Evolutionary conservation across 1,140 invertebrate species (phyloP).

Genomic region (Steinernema feltiae): DNA sequence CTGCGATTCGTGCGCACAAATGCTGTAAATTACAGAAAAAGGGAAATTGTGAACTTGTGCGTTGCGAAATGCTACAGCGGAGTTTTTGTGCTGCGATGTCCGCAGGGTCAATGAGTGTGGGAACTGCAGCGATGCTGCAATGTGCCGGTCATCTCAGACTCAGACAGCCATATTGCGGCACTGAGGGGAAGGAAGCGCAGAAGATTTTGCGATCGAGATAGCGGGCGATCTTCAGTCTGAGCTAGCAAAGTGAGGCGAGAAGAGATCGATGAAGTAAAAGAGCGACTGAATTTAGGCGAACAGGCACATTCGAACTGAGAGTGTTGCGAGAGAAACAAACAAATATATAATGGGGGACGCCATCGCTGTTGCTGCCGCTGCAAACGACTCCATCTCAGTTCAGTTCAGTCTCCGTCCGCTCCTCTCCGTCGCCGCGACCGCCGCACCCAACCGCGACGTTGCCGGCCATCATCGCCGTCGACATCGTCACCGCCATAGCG

Average conservation of each 20-base stretch:
- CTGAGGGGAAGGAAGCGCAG: no score
- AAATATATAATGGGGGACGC: neutral
- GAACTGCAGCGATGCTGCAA: no score
- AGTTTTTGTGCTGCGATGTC: no score
- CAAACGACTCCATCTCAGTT: neutral
- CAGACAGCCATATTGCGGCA: no score
- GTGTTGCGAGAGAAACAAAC: conserved; percentile 13
- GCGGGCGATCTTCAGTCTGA: no score
- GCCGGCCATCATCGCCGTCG: neutral
- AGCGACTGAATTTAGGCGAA: neutral
- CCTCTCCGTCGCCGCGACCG: neutral
- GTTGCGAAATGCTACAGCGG: no score
- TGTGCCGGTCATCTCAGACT: no score
- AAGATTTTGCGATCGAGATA: no score
- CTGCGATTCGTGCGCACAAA: no score
- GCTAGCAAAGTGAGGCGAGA: neutral
- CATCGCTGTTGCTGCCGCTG: neutral
- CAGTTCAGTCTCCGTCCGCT: no score
- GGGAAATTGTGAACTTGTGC: neutral
- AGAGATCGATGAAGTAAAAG: neutral
- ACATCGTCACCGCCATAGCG: neutral
- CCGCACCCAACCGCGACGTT: neutral
- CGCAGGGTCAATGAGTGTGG: no score
- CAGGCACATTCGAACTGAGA: neutral
- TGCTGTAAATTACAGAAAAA: no score